Conservation (phyloP, 2,888 invertebrate species). For the Xylota sylvarum region DNA sequence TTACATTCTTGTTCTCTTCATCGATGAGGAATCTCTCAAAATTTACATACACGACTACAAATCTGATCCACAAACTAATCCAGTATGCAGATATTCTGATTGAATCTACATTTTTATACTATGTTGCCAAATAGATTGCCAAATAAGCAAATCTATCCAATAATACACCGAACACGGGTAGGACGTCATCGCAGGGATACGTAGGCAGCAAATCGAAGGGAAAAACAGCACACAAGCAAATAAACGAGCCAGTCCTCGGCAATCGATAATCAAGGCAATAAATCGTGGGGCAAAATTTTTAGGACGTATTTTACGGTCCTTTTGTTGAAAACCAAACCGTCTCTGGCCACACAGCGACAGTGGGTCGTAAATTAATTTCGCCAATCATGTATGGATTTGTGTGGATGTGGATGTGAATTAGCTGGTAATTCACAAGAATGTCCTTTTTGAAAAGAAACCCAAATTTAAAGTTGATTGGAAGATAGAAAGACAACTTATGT, state of each 20-base stretch:
- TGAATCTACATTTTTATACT: neutral
- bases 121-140: neutral
- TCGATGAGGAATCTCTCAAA: neutral
- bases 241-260: neutral
- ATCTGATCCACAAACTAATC: slow-evolving; percentile 4
- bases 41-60: neutral
- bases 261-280: slow-evolving; percentile 4
- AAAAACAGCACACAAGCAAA: neutral
- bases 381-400: neutral
- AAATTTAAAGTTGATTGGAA: neutral
- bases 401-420: too few relatives aligned
- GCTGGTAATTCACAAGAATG: too few relatives aligned
- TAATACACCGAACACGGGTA: neutral
- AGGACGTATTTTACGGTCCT: neutral
- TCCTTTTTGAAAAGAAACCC: too few relatives aligned
- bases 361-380: neutral
- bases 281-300: neutral
- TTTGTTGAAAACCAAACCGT: neutral
- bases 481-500: neutral
- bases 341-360: neutral
- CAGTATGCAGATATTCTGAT: neutral
- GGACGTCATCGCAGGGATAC: too few relatives aligned
- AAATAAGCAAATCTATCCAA: neutral
- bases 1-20: too few relatives aligned
- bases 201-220: too few relatives aligned